Conservation (phyloP, 2,797 vertebrate species). For the Okamejei kenojei region DNA sequence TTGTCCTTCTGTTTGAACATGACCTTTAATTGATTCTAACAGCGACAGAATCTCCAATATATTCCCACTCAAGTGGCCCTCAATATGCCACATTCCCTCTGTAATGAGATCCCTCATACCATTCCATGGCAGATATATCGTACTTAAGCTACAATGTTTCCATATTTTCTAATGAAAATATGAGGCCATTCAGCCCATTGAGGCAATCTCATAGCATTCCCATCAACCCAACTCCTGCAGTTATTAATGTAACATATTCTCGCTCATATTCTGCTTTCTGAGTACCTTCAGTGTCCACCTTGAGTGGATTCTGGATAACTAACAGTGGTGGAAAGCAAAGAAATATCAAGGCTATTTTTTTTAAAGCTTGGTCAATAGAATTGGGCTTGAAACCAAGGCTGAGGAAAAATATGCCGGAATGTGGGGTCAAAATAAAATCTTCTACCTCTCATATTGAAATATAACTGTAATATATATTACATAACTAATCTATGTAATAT, state of each 20-base stretch:
- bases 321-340: neutral
- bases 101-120: neutral
- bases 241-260: no score
- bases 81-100: neutral
- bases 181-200: no score
- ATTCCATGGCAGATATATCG: no score
- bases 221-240: no score
- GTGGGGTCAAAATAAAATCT: neutral
- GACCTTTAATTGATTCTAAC: neutral
- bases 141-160: neutral
- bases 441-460: neutral
- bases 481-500: no score
- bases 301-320: rapidly evolving
- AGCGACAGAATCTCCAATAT: neutral
- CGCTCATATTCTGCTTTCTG: neutral
- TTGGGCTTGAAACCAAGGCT: neutral
- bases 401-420: neutral
- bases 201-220: no score
- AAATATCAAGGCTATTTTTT: neutral
- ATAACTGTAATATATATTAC: no score
- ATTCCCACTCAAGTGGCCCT: neutral
- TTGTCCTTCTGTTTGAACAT: neutral
- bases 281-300: neutral
- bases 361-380: neutral
- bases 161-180: no score